A percentile compares a stretch with the other conserved stretches of the same genome.
Evolutionary conservation across 2,888 invertebrate genomes (phyloP).

Genomic region (Lasioglossum lativentre): DNA sequence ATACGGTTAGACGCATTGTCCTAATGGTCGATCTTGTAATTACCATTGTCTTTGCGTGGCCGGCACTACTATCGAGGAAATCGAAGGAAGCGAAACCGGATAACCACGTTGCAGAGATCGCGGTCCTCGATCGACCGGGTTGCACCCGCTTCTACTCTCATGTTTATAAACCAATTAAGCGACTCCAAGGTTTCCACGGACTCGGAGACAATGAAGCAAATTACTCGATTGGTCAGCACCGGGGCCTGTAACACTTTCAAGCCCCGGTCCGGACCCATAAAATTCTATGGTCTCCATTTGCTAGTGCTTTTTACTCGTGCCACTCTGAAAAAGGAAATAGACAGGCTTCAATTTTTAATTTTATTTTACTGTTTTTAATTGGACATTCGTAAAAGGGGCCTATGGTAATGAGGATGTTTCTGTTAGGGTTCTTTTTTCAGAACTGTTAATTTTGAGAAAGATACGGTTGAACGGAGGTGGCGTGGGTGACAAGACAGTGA

Average conservation of each 20-base stretch:
- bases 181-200: neutral
- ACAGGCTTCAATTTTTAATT: neutral
- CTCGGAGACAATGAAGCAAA: constrained; percentile 12
- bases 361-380: neutral
- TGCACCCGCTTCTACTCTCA: neutral
- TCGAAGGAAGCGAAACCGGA: constrained; percentile 48
- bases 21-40: constrained; percentile 76
- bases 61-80: constrained; percentile 60
- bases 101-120: neutral
- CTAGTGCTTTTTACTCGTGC: neutral
- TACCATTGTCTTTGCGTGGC: constrained; percentile 74
- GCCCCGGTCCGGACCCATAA: neutral
- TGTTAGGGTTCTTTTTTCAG: neutral
- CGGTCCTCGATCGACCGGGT: neutral
- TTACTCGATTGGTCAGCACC: constrained; percentile 13
- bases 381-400: neutral
- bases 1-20: constrained; percentile 74
- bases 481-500: neutral
- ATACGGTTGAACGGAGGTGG: neutral
- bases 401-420: neutral
- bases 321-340: neutral
- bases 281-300: neutral
- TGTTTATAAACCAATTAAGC: neutral
- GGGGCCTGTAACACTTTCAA: neutral
- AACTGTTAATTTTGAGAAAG: neutral